Evolutionary conservation across 1,140 invertebrate species (phyloP).

Genomic region (Drosophila ficusphila): DNA sequence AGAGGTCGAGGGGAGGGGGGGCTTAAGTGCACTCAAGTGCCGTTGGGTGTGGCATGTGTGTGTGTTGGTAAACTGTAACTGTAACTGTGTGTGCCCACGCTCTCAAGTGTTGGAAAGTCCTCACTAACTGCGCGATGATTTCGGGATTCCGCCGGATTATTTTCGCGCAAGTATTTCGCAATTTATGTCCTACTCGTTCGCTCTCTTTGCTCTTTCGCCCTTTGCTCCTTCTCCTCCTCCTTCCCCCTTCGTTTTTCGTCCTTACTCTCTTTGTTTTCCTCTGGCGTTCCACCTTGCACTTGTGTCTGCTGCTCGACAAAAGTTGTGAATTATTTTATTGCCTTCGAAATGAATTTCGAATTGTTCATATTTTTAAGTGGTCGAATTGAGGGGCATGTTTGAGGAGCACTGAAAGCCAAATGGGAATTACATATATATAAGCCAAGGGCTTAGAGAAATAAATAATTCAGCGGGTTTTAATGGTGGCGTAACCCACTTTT

Average conservation of each 20-base stretch:
- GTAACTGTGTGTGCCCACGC: slow-evolving; percentile 14
- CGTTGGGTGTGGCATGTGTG: not conserved
- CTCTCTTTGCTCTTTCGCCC: not conserved
- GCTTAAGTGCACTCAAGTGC: slow-evolving; percentile 37
- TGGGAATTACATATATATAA: not conserved
- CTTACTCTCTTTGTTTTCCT: not conserved
- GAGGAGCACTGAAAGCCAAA: not conserved
- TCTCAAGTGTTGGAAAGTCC: slow-evolving; percentile 31
- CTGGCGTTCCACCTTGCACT: not conserved
- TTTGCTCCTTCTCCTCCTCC: not conserved
- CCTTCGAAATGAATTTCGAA: slow-evolving; percentile 33
- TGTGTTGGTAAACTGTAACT: not conserved
- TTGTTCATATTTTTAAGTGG: slow-evolving; percentile 32
- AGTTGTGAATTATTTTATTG: slow-evolving; percentile 41
- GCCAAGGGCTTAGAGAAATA: not conserved
- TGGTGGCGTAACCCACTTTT: too few relatives aligned
- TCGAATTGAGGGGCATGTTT: not conserved
- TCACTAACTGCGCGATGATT: slow-evolving; percentile 48
- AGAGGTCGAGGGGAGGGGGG: slow-evolving; percentile 6
- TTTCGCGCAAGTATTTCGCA: slow-evolving; percentile 42
- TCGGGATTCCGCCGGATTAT: slow-evolving; percentile 37
- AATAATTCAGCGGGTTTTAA: not conserved
- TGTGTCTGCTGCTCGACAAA: not conserved
- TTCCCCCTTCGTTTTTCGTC: not conserved
- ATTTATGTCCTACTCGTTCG: slow-evolving; percentile 25